Evolutionary conservation across 2,888 invertebrate species (phyloP).

Genomic region (Nymphalis c-album): DNA sequence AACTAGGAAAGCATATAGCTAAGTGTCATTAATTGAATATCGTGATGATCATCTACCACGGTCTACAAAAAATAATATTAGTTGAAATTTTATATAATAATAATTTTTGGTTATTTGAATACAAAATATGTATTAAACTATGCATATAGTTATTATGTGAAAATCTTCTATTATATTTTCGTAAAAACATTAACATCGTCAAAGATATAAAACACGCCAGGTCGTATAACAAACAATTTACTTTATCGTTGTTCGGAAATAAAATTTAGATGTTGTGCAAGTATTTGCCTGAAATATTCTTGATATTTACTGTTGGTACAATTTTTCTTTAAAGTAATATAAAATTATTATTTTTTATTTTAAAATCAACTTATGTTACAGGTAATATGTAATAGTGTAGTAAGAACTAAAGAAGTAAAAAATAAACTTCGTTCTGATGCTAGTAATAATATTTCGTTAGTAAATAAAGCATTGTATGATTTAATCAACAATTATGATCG

Average conservation of each 20-base stretch:
- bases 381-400: conserved; percentile 28
- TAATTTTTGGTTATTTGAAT: neutral
- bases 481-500: conserved; percentile 59
- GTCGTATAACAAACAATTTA: conserved; percentile 2
- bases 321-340: neutral
- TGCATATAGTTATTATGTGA: neutral
- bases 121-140: too few relatives aligned
- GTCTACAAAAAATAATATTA: neutral
- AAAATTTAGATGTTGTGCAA: neutral
- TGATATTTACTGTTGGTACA: neutral
- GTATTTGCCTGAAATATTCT: neutral
- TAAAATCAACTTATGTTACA: conserved; percentile 25
- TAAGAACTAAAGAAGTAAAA: conserved; percentile 27
- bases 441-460: conserved; percentile 60
- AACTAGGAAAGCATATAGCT: too few relatives aligned
- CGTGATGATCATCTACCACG: too few relatives aligned
- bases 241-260: neutral
- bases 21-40: too few relatives aligned
- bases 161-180: neutral
- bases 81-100: neutral
- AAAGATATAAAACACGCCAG: neutral
- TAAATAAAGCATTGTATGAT: conserved; percentile 57
- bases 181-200: neutral
- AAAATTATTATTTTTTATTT: neutral
- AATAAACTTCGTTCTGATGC: conserved; percentile 51